Base-by-base conservation (phyloP, 1,140 invertebrate species). In the Mactra quadrangularis region DNA sequence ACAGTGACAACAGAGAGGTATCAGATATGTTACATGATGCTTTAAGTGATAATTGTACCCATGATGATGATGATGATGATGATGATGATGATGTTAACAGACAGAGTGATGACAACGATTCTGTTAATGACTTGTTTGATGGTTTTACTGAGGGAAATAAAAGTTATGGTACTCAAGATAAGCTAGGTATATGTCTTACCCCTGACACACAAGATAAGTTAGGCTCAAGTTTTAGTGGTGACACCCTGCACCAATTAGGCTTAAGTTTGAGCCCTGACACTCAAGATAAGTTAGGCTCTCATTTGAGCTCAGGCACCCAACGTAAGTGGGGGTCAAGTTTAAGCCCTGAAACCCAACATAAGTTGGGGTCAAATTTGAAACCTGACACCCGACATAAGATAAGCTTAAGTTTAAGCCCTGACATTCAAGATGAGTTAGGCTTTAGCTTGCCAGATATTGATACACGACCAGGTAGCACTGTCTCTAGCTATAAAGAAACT, bases 11-110 rank as follows among this genome's bases (percentile, higher is more conserved):
- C 38, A 41, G 75, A 45, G 66, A 60, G 41, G 11, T 84, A 9
- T 84, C 75, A 64, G 76, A 79, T 15, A 79, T 75, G 72, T 27
- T 75, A 2, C 0, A 60, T 45, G 72, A 75, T 75, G 72, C 38
- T 17, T 22, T 82, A 17, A 25, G 35, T 25, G 27, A 45, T 0
- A 57, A 77, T 50, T 57, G 27, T 17, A 29, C 41, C 25, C 9
- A 25, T 62, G 47, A 77, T 41, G n/a, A 55, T 45, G 60, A 4
- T 15, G 33, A 38, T 33, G 27, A n/a, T 52, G 22, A 27, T 35
- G 27, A 50, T 62, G 47, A 25, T 53, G 27, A 53, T 29, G 22
- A 47, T 9, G 9, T 19, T 9, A 47, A 47, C 35, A 62, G 31
- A 35, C 31, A 62, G n/a, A 35, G 7, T 62, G 17, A 62, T 27